phyloP scores from a whole-genome alignment of 2,888 invertebrate species.

The Dendrolimus houi region DNA sequence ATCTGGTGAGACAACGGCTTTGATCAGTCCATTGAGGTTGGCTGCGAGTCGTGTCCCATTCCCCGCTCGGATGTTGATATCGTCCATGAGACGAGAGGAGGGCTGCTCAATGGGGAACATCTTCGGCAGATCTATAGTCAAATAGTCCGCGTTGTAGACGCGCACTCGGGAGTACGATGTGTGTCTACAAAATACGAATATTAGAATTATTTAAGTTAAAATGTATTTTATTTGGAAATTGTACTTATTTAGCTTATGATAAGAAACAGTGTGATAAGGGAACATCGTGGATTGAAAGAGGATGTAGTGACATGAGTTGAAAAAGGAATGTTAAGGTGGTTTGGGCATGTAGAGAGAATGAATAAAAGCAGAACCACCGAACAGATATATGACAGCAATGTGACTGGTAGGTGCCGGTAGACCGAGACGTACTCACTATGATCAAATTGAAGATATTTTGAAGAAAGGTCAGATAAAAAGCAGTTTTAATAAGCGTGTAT shows the following conservation, averaged over 20 bases:
- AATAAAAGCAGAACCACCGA: too few species aligned
- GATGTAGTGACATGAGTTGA: too few species aligned
- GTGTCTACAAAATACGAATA: conserved; percentile 28
- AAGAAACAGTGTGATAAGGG: neutral
- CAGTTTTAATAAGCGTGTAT: too few species aligned
- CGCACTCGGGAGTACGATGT: conserved; percentile 73
- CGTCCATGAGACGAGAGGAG: conserved; percentile 37
- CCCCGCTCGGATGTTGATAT: conserved; percentile 45
- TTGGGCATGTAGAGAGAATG: too few species aligned
- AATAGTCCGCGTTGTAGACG: conserved; percentile 71
- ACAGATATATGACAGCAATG: too few species aligned
- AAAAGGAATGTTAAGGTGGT: too few species aligned
- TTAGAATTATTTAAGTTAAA: neutral
- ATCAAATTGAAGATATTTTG: too few species aligned
- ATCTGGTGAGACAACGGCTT: conserved; percentile 74
- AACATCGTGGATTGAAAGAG: too few species aligned
- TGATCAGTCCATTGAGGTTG: conserved; percentile 81
- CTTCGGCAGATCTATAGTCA: conserved; percentile 56
- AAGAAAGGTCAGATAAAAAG: too few species aligned
- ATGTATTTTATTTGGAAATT: neutral
- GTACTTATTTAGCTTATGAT: neutral
- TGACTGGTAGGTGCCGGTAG: too few species aligned
- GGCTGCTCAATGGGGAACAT: conserved; percentile 59
- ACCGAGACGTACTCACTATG: too few species aligned
- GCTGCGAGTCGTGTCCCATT: conserved; percentile 76